Evolutionary conservation across 2,797 vertebrate species (phyloP).

Genomic region (Eulemur coronatus): DNA sequence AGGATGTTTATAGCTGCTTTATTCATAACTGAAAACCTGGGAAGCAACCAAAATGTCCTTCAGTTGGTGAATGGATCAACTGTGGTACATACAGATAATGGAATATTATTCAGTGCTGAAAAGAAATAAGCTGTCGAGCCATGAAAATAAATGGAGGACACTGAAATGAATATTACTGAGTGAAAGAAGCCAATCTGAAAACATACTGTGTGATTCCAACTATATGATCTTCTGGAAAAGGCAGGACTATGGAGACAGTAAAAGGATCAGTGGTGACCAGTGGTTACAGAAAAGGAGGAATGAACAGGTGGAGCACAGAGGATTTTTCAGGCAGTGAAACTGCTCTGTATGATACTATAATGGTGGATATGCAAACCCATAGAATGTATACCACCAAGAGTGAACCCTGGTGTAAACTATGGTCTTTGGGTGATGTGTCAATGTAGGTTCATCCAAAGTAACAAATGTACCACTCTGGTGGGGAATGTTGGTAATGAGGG

Average conservation of each 20-base stretch:
- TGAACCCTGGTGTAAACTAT: neutral
- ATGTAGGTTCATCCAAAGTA: too few species aligned
- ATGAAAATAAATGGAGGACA: neutral
- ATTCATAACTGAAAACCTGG: neutral
- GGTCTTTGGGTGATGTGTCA: neutral
- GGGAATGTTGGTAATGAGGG: neutral
- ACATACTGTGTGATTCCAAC: neutral
- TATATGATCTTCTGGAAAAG: neutral
- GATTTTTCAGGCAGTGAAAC: neutral
- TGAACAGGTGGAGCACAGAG: neutral
- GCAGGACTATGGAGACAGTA: neutral
- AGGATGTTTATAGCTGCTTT: neutral
- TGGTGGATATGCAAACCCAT: neutral
- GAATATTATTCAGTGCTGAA: neutral
- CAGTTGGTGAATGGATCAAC: neutral
- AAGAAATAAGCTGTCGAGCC: neutral
- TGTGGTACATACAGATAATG: neutral
- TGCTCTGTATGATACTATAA: neutral
- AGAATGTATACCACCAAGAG: neutral
- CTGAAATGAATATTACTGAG: neutral
- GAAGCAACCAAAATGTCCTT: neutral
- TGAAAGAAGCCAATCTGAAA: neutral
- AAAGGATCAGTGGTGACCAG: neutral
- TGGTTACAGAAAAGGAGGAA: neutral
- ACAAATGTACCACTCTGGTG: neutral